Conservation (phyloP, 2,888 invertebrate species). For the Zygothrica quintamaculata region DNA sequence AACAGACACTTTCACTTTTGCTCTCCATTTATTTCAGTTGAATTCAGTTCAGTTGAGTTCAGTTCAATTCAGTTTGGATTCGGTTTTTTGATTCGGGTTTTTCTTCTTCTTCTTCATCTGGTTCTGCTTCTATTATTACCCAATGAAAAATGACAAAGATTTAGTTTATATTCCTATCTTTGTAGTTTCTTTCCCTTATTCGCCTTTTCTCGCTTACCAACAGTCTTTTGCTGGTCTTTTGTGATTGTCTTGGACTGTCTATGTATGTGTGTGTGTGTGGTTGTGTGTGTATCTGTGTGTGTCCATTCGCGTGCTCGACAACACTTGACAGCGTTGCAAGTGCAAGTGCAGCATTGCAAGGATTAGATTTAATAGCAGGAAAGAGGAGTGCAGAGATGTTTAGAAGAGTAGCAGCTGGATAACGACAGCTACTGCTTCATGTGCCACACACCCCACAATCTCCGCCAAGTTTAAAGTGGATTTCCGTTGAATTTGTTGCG, state of each 20-base stretch:
- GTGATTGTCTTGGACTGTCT: constrained; percentile 63
- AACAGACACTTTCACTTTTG: constrained; percentile 55
- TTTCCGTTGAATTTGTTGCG: constrained; percentile 80
- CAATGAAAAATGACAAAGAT: constrained; percentile 60
- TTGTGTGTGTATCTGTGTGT: too few relatives aligned
- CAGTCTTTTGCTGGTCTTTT: constrained; percentile 38
- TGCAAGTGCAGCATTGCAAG: constrained; percentile 64
- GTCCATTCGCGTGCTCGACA: constrained; percentile 77
- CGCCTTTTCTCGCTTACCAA: background rate
- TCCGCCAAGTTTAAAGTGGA: constrained; percentile 77
- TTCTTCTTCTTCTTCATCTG: too few relatives aligned
- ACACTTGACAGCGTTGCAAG: constrained; percentile 69
- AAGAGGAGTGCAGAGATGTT: background rate
- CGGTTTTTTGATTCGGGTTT: too few relatives aligned
- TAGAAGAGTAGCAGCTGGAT: background rate
- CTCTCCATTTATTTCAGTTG: constrained; percentile 11
- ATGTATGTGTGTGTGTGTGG: constrained; percentile 57
- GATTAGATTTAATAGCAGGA: constrained; percentile 1
- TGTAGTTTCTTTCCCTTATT: background rate
- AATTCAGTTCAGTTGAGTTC: background rate
- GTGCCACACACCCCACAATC: background rate
- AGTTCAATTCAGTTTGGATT: constrained; percentile 10
- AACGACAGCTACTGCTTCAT: constrained; percentile 15
- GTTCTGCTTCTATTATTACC: constrained; percentile 45
- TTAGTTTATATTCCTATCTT: constrained; percentile 1